phyloP scores from a whole-genome alignment of 2,888 invertebrate genomes.

The Hirtodrosophila duncani region DNA sequence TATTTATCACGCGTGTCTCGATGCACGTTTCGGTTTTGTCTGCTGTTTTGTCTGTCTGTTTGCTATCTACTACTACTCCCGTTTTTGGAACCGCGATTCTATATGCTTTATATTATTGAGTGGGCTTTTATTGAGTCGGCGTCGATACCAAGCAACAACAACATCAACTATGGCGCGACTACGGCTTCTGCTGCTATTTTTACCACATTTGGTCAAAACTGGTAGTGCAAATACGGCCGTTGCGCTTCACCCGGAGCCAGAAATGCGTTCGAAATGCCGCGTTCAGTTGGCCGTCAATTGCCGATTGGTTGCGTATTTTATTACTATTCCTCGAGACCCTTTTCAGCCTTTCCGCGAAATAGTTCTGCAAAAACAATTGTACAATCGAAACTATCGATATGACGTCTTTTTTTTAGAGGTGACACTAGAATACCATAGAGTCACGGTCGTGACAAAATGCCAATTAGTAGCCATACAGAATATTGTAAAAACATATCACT shows the following conservation, averaged over 20 bases:
- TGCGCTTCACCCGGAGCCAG: background rate
- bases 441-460: too few species aligned
- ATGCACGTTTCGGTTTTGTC: constrained; percentile 5
- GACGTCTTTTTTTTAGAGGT: too few species aligned
- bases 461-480: too few species aligned
- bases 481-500: too few species aligned
- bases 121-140: constrained; percentile 49
- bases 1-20: constrained; percentile 34
- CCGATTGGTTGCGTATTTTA: constrained; percentile 7
- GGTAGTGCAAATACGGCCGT: constrained; percentile 14
- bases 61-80: constrained; percentile 14
- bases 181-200: constrained; percentile 55
- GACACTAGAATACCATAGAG: too few species aligned
- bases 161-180: constrained; percentile 2
- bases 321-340: background rate
- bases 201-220: constrained; percentile 64
- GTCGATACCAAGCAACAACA: constrained; percentile 30
- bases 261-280: background rate
- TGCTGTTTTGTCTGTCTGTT: background rate
- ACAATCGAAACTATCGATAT: constrained; percentile 23
- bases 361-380: background rate
- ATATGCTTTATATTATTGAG: constrained; percentile 15
- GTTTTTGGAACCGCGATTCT: background rate
- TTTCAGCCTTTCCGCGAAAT: constrained; percentile 12
- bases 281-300: background rate